Base-by-base conservation (phyloP, 1,140 invertebrate species). In the Sycobia sp. region DNA sequence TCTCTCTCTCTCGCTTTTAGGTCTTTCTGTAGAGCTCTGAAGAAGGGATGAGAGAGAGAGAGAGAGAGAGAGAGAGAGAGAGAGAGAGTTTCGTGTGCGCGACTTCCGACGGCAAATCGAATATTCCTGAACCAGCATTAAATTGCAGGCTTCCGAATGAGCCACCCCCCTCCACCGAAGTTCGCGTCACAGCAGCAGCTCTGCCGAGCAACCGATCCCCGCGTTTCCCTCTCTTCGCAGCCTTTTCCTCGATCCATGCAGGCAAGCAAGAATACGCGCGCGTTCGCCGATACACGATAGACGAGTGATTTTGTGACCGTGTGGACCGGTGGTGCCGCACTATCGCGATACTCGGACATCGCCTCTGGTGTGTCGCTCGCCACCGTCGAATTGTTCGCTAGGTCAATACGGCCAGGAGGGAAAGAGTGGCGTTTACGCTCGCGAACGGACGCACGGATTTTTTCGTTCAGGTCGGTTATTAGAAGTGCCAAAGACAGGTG, bases 101-200 rank as follows among this genome's bases (percentile, higher is more conserved):
- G 46, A 57, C 22, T 5, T 29, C 29, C 43, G 43, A 25, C 22
- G 44, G 41, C 2, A 51, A 57, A 39, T 66, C 63, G 69, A 69
- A 73, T 70, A 73, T 71, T 74, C 71, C 69, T 65, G 58, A 69
- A 66, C 47, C 63, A 56, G 66, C 68, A 70, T 70, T 71, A 69
- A 73, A 71, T 73, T 73, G 60, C 65, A 51, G 56, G 65, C 55
- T 66, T 66, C 51, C 47, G 61, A n/a, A n/a, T 36, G 60, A 66
- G 59, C 66, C 57, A 43, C 53, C 43, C 51, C 16, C 54, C 23
- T 18, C 2, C 23, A 36, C 27, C 34, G 16, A 36, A 2, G 43
- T 2, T 14, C 32, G 22, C 43, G 29, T 14, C 16, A 5, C 36
- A 16, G 16, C 18, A 13, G 7, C 54, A n/a, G 8, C 20, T 38